Evolutionary conservation across 2,113 vertebrate genomes (phyloP), one percentile per base, ranked within the genome.

Genomic region (Carassius carassius): DNA sequence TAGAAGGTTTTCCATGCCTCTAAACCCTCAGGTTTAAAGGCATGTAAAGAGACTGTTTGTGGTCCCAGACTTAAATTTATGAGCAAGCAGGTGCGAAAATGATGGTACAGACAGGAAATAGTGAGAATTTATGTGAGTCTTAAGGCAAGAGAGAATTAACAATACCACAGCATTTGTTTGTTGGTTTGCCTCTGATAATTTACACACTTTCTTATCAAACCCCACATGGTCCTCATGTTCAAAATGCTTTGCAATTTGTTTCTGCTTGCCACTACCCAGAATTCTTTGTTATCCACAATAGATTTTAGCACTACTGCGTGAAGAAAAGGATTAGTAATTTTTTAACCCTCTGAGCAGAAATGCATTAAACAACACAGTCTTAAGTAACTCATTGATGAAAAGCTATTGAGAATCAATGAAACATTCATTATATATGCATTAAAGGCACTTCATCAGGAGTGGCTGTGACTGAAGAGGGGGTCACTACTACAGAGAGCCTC

Each of bases 361-460:
- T 85, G 89, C 75, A 75, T 86, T 84, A 86, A 85, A 84, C 86
- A 85, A 86, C 82, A 51, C 72, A 86, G 58, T 85, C 83, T 60
- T 62, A 86, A 92, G 81, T 91, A 84, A 89, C 75, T 88, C 67
- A 74, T 85, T 82, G 87, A 91, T 88, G 82, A 91, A 92, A 91
- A 82, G 29, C 84, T 51, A 81, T 78, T 85, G 87, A 87, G 81
- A 82, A 83, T 87, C 79, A 88, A 89, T 91, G 88, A 92, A 91
- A 92, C 87, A 85, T 88, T 91, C 86, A 92, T 92, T 92, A 85
- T 82, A 90, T 87, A 87, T 88, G 87, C 89, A 90, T 93, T 91
- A 90, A 81, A 75, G 88, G 81, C 83, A 90, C 90, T 91, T 93
- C 87, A 90, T 91, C 86, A 88, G 86, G 80, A 89, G 88, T 76